Evolutionary conservation across 2,797 vertebrate genomes (phyloP), one percentile per base, ranked within the genome.

Genomic region (Glyptemys insculpta): DNA sequence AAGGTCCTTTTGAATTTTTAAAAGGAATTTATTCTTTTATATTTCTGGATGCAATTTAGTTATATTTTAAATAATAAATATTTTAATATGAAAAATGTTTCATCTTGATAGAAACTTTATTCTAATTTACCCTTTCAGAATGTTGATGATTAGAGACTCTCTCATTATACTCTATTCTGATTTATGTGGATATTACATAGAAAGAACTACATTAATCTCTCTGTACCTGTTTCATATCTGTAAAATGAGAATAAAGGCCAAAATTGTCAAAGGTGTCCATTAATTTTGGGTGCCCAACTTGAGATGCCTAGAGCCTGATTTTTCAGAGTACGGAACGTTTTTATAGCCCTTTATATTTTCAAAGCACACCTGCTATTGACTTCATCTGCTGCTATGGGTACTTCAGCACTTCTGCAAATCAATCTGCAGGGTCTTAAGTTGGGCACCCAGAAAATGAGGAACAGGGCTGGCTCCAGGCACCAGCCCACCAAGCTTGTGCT

Each of bases 81-180:
- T 15, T 93, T 81, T 49, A 54, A 53, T 19, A 8, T 53, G 87
- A 59, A 82, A 93, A 91, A 62, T 81, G 27, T 44, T 31, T 10
- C 27, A 59, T 34, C 34, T 52, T 14, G 57, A 5, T n/a, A 81
- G 31, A 89, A 84, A 47, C 16, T 68, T 68, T 81, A 11, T 76
- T 87, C n/a, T 86, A 8, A 82, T 3, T 1, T 44, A 81, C 19
- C 37, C 6, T 47, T 27, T 49, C 8, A 59, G 1, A 3, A 80
- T 12, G 25, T 12, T 65, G 53, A 86, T 21, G 68, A 14, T 12
- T 34, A 37, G 5, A 1, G 4, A 37, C 44, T 79, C 4, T 41
- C n/a, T 68, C 62, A 68, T 68, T 37, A 68, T n/a, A 68, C 8
- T 68, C 62, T 37, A 15, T 65, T 68, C 65, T 68, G n/a, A 37